Base-by-base conservation (phyloP, 1,140 invertebrate species). In the Belonocnema kinseyi region DNA sequence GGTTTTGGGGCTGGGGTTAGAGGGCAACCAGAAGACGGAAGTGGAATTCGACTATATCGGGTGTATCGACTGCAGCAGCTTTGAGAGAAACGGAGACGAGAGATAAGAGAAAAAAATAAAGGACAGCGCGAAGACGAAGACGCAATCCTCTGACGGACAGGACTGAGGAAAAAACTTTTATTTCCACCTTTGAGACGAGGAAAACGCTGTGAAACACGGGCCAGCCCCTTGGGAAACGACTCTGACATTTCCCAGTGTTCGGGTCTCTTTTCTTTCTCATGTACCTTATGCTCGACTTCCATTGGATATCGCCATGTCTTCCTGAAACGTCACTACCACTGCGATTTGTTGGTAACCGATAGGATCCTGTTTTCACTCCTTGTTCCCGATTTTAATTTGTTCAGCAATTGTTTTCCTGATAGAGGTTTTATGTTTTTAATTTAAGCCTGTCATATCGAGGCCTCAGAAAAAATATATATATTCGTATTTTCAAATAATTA, bases 61-160 rank as follows among this genome's bases (percentile, higher is more conserved):
- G 40, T 74, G 56, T 58, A 74, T 74, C 56, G 56, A 74, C 73
- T 61, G 73, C 33, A 58, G 56, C 50, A 11, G 61, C 61, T 66
- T 66, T 66, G n/a, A 33, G 40, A 33, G 61, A 46, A 40, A n/a
- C 61, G 61, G 26, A 14, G 12, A 46, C 33, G 14, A 46, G 40
- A 66, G 40, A 33, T 33, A 61, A n/a, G 46, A 51, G 12, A 56
- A 56, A 17, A 61, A 74, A 61, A 26, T 26, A 19, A 50, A 66
- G 50, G 17, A 74, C 54, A 74, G 53, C n/a, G 14, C 14, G 53
- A 21, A 33, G 53, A 61, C 73, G 40, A 58, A 61, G 54, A 50
- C 11, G 26, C 40, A 51, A 56, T 61, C 4, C 40, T 26, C 61
- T 66, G 61, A 66, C 61, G n/a, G 61, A 66, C 26, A 66, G 61